Percentiles rank a stretch among this genome's conserved stretches.
phyloP scores from a whole-genome alignment of 2,113 vertebrate genomes.

The Brachypodius melanocephalos region DNA sequence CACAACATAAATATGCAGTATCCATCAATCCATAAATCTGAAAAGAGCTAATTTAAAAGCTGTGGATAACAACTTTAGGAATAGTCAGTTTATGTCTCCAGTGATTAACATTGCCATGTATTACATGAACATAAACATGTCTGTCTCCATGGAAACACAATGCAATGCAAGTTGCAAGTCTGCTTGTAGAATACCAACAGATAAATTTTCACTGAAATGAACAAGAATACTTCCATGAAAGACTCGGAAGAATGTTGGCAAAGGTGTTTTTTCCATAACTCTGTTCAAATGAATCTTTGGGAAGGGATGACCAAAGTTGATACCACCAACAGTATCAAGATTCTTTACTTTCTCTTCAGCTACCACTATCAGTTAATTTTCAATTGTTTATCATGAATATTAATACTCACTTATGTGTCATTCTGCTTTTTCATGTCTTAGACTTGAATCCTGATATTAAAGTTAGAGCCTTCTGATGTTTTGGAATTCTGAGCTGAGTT shows the following conservation, averaged over 20 bases:
- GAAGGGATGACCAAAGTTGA: not conserved
- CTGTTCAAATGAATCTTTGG: not conserved
- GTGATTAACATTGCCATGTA: not conserved
- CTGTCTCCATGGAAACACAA: not conserved
- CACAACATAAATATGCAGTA: conserved; percentile 20
- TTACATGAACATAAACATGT: not conserved
- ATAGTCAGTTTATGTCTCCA: not conserved
- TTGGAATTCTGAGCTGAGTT: no score
- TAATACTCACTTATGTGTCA: no score
- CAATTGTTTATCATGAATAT: conserved; percentile 10
- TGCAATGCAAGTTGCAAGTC: not conserved
- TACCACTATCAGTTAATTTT: conserved; percentile 7
- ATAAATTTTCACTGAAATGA: not conserved
- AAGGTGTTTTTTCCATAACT: not conserved
- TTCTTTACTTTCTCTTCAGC: not conserved
- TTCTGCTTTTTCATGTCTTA: no score
- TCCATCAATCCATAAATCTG: conserved; percentile 14
- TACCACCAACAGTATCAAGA: not conserved
- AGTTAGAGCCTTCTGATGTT: no score
- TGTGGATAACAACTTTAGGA: not conserved
- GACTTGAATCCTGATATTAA: no score
- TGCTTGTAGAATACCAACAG: not conserved
- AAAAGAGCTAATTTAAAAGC: not conserved
- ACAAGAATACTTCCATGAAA: not conserved
- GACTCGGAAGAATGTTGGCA: not conserved